phyloP scores from a whole-genome alignment of 35 echinoderm and acorn worm species.

The Chiridota heheva region DNA sequence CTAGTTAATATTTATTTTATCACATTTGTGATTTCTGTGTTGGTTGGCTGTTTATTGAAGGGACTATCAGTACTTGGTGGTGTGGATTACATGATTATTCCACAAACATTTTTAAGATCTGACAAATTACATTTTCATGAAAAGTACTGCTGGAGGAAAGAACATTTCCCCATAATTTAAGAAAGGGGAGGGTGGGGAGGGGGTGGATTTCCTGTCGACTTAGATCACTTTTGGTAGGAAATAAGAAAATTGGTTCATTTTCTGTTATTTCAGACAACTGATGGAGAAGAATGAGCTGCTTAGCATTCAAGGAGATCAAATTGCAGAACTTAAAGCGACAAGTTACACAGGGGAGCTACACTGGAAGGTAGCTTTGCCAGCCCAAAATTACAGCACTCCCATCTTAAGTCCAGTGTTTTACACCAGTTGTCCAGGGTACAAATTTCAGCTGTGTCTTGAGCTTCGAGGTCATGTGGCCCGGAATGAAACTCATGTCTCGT shows the following conservation, averaged over 20 bases:
- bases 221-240: not conserved
- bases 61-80: no score
- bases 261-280: constrained; percentile 48
- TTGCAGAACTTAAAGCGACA: constrained; percentile 40
- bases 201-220: no score
- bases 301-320: constrained; percentile 37
- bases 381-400: constrained; percentile 25
- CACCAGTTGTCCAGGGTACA: constrained; percentile 77
- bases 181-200: no score
- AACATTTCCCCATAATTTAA: no score
- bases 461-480: constrained; percentile 69
- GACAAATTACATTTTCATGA: no score
- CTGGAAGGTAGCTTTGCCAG: constrained; percentile 66
- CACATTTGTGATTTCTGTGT: no score
- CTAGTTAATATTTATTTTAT: no score
- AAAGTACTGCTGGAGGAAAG: no score
- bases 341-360: constrained; percentile 66
- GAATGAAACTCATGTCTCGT: constrained; percentile 55
- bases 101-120: no score
- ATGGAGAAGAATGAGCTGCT: constrained; percentile 46
- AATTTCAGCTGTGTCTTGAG: constrained; percentile 69
- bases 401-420: constrained; percentile 81
- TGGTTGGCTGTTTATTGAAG: no score
- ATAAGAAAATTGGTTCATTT: not conserved
- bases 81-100: no score